Percentiles rank a stretch among this genome's conserved stretches.
These are phyloP conservation scores for Mystacornis crossleyi DNA, from an alignment of 2,113 vertebrate genomes.

Conservation along the genomic window DNA sequence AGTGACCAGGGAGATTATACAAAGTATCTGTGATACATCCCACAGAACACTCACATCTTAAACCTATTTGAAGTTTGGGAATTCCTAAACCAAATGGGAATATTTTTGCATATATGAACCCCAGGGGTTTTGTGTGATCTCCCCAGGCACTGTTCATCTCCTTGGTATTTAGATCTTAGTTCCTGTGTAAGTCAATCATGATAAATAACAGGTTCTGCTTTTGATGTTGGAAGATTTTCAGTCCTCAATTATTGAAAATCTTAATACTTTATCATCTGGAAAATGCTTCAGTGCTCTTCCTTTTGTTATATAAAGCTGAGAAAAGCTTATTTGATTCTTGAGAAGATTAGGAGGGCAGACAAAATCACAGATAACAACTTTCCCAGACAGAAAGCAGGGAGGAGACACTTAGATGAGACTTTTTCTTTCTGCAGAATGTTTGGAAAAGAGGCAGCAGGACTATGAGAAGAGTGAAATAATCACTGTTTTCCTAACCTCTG, in stretches of 20 bases:
- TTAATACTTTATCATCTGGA: neutral
- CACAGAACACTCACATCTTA: neutral
- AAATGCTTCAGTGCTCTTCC: neutral
- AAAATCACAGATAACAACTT: neutral
- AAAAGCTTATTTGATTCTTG: neutral
- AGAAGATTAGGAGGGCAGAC: neutral
- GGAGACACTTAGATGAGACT: neutral
- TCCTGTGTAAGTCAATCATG: neutral
- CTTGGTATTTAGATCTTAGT: neutral
- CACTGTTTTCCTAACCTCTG: neutral
- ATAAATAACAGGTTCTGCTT: neutral
- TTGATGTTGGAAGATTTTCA: neutral
- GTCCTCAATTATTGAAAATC: neutral
- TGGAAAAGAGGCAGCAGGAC: neutral
- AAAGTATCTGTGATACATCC: neutral
- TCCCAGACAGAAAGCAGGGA: neutral
- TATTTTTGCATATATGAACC: neutral
- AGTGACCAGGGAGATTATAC: neutral
- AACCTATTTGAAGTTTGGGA: neutral
- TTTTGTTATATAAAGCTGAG: neutral
- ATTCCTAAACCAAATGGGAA: neutral
- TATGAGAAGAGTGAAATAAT: neutral
- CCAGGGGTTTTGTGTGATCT: neutral
- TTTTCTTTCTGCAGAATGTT: neutral
- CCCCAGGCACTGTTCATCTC: neutral